Evolutionary conservation across 1,140 invertebrate species (phyloP).

Genomic region (Apocrypta bakeri): DNA sequence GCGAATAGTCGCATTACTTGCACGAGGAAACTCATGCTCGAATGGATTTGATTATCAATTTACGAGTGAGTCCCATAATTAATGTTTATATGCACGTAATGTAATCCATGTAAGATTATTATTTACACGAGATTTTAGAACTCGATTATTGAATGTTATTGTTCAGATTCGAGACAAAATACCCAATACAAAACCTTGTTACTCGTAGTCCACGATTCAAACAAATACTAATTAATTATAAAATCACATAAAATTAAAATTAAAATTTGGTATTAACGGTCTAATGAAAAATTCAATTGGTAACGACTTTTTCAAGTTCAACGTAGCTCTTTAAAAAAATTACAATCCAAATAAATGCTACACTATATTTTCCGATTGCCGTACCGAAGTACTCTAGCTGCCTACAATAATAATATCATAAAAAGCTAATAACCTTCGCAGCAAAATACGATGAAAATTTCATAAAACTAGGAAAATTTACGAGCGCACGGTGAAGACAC

Average conservation of each 20-base stretch:
- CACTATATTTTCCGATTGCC: background rate
- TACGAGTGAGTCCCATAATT: background rate
- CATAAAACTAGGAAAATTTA: background rate
- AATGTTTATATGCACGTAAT: background rate
- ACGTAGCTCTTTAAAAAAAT: too few species aligned
- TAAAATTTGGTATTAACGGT: too few species aligned
- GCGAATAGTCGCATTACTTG: conserved; percentile 3
- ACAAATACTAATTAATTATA: too few species aligned
- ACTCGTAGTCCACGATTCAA: too few species aligned
- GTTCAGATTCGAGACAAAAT: too few species aligned
- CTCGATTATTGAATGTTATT: background rate
- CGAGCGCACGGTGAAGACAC: background rate
- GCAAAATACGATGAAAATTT: background rate
- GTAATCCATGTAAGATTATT: background rate
- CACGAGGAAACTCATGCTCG: background rate
- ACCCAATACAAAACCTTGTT: too few species aligned
- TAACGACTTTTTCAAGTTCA: too few species aligned
- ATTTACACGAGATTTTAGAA: background rate
- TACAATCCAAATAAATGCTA: too few species aligned
- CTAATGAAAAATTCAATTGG: too few species aligned
- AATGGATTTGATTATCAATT: conserved; percentile 9
- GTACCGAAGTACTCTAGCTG: background rate
- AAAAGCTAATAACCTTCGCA: background rate
- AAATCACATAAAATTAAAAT: too few species aligned
- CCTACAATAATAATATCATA: background rate